phyloP scores from a whole-genome alignment of 2,113 vertebrate species.

The Catharus fuscescens region DNA sequence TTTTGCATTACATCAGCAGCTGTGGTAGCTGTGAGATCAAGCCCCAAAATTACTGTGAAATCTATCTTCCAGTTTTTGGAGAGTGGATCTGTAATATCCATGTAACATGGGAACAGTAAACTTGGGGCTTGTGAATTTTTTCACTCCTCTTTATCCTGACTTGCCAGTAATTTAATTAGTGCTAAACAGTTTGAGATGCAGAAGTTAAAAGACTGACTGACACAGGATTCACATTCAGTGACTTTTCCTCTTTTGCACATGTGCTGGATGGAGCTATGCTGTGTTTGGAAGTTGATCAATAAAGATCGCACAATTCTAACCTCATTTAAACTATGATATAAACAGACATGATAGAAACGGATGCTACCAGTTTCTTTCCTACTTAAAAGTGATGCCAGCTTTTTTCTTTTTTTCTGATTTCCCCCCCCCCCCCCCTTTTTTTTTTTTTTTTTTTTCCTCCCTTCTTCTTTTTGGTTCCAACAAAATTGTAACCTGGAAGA shows the following conservation, averaged over 20 bases:
- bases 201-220: neutral
- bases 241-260: conserved; percentile 37
- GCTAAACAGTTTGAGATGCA: conserved; percentile 32
- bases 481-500: conserved; percentile 37
- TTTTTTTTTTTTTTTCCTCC: no score
- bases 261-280: conserved; percentile 16
- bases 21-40: conserved; percentile 43
- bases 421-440: fast-evolving
- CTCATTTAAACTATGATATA: conserved; percentile 45
- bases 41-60: conserved; percentile 30
- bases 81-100: conserved; percentile 5
- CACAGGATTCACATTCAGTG: conserved; percentile 6
- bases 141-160: conserved; percentile 25
- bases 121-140: conserved; percentile 53
- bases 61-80: conserved; percentile 33
- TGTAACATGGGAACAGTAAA: conserved; percentile 24
- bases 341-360: conserved; percentile 1
- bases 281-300: conserved; percentile 32
- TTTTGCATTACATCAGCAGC: conserved; percentile 53
- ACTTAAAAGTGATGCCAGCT: neutral
- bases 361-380: conserved; percentile 30
- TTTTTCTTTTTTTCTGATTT: neutral
- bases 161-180: conserved; percentile 45
- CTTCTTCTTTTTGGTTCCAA: neutral
- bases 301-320: conserved; percentile 32